Base-by-base conservation (phyloP, 2,888 invertebrate genomes). In the Mactromeris polynyma region DNA sequence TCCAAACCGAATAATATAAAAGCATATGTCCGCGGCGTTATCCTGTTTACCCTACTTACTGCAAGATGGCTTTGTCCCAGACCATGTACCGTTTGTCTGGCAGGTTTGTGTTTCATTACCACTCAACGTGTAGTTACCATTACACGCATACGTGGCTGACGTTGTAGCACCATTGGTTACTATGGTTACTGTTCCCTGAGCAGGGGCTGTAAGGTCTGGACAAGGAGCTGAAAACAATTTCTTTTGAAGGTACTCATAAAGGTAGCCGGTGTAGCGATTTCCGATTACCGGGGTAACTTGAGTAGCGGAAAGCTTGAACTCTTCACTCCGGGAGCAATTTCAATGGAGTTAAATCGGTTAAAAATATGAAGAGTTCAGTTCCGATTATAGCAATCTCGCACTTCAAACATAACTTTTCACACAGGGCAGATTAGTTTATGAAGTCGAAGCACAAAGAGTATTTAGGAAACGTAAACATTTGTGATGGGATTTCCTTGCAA, bases 11-110 rank as follows among this genome's bases (percentile, higher is more conserved):
- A n/a, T n/a, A n/a, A n/a, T n/a, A n/a, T n/a, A n/a, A n/a, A n/a
- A n/a, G n/a, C n/a, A n/a, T n/a, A n/a, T n/a, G n/a, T n/a, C n/a
- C n/a, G n/a, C n/a, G n/a, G 17, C 19, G n/a, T n/a, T n/a, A n/a
- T n/a, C n/a, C n/a, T n/a, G n/a, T n/a, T n/a, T n/a, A 79, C 7
- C 38, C 2, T 51, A 81, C 91, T 84, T 81, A 91, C 91, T 86
- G 64, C 91, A 91, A 19, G 89, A 89, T 9, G 91, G 89, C 31
- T 82, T 40, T 26, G 42, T 73, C 11, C 84, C 91, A 4, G 89
- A 88, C 91, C 91, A 91, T 0, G 88, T 88, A 36, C 89, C 85
- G 33, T 91, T 58, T 17, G 73, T 42, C 58, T 91, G 91, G 36
- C 91, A 91, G 1, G 82, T 54, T 26, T 89, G 69, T 33, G 84